A percentile compares a stretch with the other conserved stretches of the same genome.
Evolutionary conservation across 1,140 invertebrate genomes (phyloP).

Genomic region (Radopholus similis): DNA sequence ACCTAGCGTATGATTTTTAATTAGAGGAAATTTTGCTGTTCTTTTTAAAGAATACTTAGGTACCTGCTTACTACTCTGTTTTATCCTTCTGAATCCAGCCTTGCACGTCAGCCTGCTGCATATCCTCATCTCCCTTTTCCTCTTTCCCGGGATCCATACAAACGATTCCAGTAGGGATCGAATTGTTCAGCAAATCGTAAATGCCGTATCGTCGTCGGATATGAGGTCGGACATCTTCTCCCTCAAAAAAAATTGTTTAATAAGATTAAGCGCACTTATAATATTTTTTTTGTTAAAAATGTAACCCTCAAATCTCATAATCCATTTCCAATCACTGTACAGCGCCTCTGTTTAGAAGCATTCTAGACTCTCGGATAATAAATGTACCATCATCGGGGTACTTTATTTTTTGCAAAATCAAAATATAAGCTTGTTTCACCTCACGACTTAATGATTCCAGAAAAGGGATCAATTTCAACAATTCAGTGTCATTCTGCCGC

Average conservation of each 20-base stretch:
- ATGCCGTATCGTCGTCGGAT: constrained; percentile 38
- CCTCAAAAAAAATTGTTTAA: constrained; percentile 13
- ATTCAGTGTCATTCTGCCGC: constrained; percentile 80
- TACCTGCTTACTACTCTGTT: no score
- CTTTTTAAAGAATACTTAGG: no score
- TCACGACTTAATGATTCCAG: constrained; percentile 72
- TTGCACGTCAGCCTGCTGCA: no score
- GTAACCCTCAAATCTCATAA: no score
- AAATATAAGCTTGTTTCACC: constrained; percentile 21
- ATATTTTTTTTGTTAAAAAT: constrained; percentile 5
- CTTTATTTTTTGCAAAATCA: neutral
- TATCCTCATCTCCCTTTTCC: no score
- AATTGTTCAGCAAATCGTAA: constrained; percentile 22
- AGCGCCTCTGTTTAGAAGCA: constrained; percentile 5
- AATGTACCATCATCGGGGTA: neutral
- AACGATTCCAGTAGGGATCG: no score
- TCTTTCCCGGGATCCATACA: no score
- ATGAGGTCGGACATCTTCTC: constrained; percentile 25
- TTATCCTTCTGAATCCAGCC: no score
- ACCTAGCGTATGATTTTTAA: no score
- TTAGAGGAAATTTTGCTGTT: no score
- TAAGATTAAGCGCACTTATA: constrained; percentile 6
- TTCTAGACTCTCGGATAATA: no score
- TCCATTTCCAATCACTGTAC: constrained; percentile 2
- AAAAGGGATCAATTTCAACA: constrained; percentile 87